Percentiles rank a stretch among this genome's conserved stretches.
Conservation (phyloP, 2,113 vertebrate species). For the Siniperca knerii region DNA sequence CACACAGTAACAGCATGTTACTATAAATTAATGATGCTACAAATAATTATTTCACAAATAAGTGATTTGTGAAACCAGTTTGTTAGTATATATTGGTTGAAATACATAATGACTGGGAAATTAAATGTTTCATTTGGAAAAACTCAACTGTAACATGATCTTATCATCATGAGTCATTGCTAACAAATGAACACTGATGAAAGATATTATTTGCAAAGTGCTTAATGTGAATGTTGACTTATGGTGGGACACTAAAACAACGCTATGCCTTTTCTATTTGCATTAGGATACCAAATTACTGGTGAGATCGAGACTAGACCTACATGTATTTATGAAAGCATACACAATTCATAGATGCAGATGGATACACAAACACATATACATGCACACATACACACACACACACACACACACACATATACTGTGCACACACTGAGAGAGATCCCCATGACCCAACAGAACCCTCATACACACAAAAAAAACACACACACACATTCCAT, state of each 20-base stretch:
- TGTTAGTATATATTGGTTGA: neutral
- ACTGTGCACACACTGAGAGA: neutral
- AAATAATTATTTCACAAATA: neutral
- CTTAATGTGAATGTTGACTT: slow-evolving; percentile 43
- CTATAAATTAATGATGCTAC: neutral
- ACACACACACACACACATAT: neutral
- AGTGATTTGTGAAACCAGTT: neutral
- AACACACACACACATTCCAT: slow-evolving; percentile 72
- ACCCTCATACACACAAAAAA: slow-evolving; percentile 11
- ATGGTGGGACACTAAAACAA: slow-evolving; percentile 43
- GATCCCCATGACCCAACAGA: neutral
- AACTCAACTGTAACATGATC: neutral
- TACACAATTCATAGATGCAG: neutral
- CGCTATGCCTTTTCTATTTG: slow-evolving; percentile 49
- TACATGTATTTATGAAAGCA: slow-evolving; percentile 30
- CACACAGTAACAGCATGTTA: neutral
- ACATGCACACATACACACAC: neutral
- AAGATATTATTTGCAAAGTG: slow-evolving; percentile 23
- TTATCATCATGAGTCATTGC: neutral
- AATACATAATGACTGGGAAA: neutral
- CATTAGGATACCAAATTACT: slow-evolving; percentile 24
- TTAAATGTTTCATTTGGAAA: neutral
- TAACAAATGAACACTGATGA: neutral
- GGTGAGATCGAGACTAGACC: neutral
- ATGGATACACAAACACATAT: neutral